phyloP scores from a whole-genome alignment of 2,888 invertebrate species.

The Machimus rusticus region DNA sequence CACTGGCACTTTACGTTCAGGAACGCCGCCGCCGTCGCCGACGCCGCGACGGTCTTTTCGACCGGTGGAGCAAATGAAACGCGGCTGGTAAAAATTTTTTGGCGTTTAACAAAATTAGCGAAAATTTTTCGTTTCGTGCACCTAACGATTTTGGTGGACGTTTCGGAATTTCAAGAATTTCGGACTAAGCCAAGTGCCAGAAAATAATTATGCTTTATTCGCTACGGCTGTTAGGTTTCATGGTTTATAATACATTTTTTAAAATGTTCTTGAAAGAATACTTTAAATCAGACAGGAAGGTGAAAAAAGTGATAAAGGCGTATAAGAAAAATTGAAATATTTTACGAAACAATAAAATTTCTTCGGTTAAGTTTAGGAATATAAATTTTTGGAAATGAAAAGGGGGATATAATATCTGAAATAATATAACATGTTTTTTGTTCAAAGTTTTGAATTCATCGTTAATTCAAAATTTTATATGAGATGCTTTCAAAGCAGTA shows the following conservation, averaged over 20 bases:
- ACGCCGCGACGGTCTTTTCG: not conserved
- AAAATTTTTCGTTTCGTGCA: constrained; percentile 11
- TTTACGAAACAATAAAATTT: too few species aligned
- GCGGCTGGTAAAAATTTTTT: constrained; percentile 12
- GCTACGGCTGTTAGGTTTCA: not conserved
- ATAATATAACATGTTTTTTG: too few species aligned
- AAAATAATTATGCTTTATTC: not conserved
- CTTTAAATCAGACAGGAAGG: not conserved
- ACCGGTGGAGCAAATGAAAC: not conserved
- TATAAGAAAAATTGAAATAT: too few species aligned
- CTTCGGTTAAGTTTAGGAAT: too few species aligned
- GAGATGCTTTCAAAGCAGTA: too few species aligned
- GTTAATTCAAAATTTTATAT: too few species aligned
- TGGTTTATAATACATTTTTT: not conserved
- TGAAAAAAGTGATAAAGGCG: not conserved
- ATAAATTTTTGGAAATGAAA: too few species aligned
- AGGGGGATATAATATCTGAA: too few species aligned
- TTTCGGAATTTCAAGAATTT: constrained; percentile 19
- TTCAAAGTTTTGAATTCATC: too few species aligned
- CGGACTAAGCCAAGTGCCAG: not conserved
- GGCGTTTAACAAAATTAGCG: constrained; percentile 37
- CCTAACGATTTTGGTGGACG: constrained; percentile 12
- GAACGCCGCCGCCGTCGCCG: not conserved
- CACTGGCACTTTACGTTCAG: constrained; percentile 32
- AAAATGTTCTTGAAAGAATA: not conserved